Percentiles rank a stretch among this genome's conserved stretches.
phyloP scores from a whole-genome alignment of 1,140 invertebrate genomes.

The Macrotrachela quadricornifera region DNA sequence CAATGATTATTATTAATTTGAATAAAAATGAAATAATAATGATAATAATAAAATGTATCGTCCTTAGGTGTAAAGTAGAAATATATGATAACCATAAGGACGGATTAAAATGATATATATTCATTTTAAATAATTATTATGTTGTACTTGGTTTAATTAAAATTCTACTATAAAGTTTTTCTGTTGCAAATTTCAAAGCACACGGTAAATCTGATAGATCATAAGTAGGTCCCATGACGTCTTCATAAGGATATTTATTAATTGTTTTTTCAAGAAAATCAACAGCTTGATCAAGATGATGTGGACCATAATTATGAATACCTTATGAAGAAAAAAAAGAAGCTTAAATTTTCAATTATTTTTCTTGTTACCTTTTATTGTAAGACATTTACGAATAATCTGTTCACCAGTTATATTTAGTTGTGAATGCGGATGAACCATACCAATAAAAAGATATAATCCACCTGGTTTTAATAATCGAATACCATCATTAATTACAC shows the following conservation, averaged over 20 bases:
- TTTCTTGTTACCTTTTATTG: not conserved
- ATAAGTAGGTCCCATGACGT: not conserved
- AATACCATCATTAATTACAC: conserved; percentile 6
- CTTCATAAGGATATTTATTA: conserved; percentile 4
- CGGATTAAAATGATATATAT: too few species aligned
- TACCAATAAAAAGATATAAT: conserved; percentile 8
- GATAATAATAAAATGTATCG: too few species aligned
- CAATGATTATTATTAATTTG: too few species aligned
- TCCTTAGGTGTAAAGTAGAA: too few species aligned
- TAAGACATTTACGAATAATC: conserved; percentile 9
- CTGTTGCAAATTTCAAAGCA: too few species aligned
- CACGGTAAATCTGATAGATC: too few species aligned
- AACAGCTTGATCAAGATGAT: conserved; percentile 7
- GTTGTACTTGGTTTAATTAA: too few species aligned
- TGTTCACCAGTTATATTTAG: conserved; percentile 7
- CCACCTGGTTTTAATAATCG: conserved; percentile 6
- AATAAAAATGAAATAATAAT: too few species aligned
- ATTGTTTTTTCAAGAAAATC: conserved; percentile 4
- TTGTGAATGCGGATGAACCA: conserved; percentile 6
- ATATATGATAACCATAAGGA: too few species aligned
- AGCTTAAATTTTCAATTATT: too few species aligned
- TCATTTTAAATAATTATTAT: too few species aligned
- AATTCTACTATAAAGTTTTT: too few species aligned
- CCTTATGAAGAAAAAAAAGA: not conserved
- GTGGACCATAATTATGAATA: conserved; percentile 9